Base-by-base conservation (phyloP, 2,113 vertebrate species). In the Calyptomena viridis region DNA sequence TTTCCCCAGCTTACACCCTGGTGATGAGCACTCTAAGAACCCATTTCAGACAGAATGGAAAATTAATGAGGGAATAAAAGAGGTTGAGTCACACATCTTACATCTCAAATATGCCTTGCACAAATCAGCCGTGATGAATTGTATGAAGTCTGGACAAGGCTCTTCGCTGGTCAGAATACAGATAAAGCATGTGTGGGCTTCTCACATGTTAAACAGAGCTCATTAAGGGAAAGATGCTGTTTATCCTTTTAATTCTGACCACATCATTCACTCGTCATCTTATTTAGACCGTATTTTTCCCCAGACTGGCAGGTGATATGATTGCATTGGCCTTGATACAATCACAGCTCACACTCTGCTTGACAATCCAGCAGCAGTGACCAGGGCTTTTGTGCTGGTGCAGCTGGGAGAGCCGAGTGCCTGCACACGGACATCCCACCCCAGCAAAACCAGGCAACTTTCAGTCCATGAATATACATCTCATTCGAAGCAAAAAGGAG, bases 61-160 rank as follows among this genome's bases (percentile, higher is more conserved):
- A 96, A 96, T 94, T 93, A 96, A 89, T 90, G 88, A 96, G 92
- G 79, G 94, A 95, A 96, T 96, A 92, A 96, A 96, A 95, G 94
- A 96, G 92, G 88, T 94, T 94, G 94, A 95, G 95, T 90, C 93
- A 88, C 88, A 94, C 93, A 89, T 89, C 92, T 94, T 90, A 96
- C 86, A 94, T 92, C 88, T 95, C 92, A 87, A 86, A 93, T 92
- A 95, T 60, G 92, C 90, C 68, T 89, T 33, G 73, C 80, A 78
- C 90, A 96, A 87, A 88, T 90, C n/a, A 2, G 73, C 85, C 33
- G 31, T 89, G 94, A 90, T 95, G 92, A 95, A 90, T 92, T 78
- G 76, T 90, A 60, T 81, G 90, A 96, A 93, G 93, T 78, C 88
- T 89, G 90, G 74, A 66, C 76, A 92, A 92, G 64, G 77, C 83